Evolutionary conservation across 1,140 invertebrate genomes (phyloP), one percentile per base, ranked within the genome.

Genomic region (Bombus pascuorum): DNA sequence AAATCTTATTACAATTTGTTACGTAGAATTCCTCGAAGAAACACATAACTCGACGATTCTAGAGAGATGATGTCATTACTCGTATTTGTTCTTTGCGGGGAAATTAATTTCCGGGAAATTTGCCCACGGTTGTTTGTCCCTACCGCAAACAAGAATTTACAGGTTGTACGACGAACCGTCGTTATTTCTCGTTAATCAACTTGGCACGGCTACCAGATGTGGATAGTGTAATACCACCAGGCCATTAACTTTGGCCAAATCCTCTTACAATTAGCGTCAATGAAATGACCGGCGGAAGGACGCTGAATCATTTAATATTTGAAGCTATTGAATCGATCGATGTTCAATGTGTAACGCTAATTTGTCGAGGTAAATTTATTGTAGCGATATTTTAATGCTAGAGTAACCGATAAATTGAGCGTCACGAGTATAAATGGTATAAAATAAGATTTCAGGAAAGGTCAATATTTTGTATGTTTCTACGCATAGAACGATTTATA

Each of bases 201-300:
- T 53, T 53, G 47, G 47, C 47, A 53, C 47, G 47, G 18, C 18
- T 22, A 53, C 18, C 47, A 53, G 18, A 53, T 22, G 47, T 68
- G 53, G 53, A 72, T 22, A 80, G 53, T 71, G 79, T 82, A 82
- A 82, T 70, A 59, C 18, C 2, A 22, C 25, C 79, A 2, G 47
- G 57, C 68, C 57, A 39, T 44, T n/a, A 70, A 73, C 62, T 57
- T 59, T 34, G 28, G 86, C 79, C 78, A 87, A 86, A 71, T 78
- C 65, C 47, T 59, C 37, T 59, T 44, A n/a, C 65, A 59, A 78
- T 78, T 77, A 77, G 22, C 70, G 74, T 78, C 65, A 59, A 59
- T 68, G 65, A 22, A 34, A 78, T 28, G 70, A 32, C 5, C 62
- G 22, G 6, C 18, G 44, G 34, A 42, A 34, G 3, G 22, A n/a